Evolutionary conservation across 1,140 invertebrate genomes (phyloP), one percentile per base, ranked within the genome.

Genomic region (Habropoda laboriosa): DNA sequence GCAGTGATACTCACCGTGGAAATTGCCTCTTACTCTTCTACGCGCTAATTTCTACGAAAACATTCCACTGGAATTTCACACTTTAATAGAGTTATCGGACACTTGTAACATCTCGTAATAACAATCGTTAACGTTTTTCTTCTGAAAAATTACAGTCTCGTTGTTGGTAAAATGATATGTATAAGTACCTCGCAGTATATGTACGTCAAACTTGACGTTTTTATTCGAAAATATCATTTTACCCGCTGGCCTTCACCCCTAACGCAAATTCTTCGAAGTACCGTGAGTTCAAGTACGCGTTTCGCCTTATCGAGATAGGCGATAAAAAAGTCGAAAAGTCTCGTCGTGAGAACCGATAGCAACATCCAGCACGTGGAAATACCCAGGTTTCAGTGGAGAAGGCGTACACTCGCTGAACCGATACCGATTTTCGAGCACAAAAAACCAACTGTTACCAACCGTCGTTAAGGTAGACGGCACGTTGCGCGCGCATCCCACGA

Each of bases 1-100:
- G 42, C 42, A 75, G 72, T 42, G 72, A 49, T 76, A 53, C 63
- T 76, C 63, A 55, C 8, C 61, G 1, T 32, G 13, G 2, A 27
- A 5, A 49, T 47, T 60, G 47, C 35, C 35, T 55, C 40, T 71
- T 71, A 57, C 38, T 32, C 16, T 16, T 38, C 27, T 27, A 13
- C 10, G 6, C n/a, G 24, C 24, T 45, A 60, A n/a, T n/a, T n/a
- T n/a, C n/a, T n/a, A n/a, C n/a, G n/a, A n/a, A n/a, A n/a, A n/a
- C n/a, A n/a, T n/a, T n/a, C n/a, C n/a, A n/a, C n/a, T n/a, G n/a
- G n/a, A n/a, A n/a, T n/a, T n/a, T n/a, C n/a, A n/a, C n/a, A n/a
- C n/a, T n/a, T n/a, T n/a, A n/a, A n/a, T n/a, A n/a, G n/a, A n/a
- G n/a, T n/a, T n/a, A n/a, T n/a, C n/a, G n/a, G n/a, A n/a, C n/a